A percentile compares a stretch with the other conserved stretches of the same genome.
Conservation (phyloP, 1,140 invertebrate species). For the Drosophila erecta region DNA sequence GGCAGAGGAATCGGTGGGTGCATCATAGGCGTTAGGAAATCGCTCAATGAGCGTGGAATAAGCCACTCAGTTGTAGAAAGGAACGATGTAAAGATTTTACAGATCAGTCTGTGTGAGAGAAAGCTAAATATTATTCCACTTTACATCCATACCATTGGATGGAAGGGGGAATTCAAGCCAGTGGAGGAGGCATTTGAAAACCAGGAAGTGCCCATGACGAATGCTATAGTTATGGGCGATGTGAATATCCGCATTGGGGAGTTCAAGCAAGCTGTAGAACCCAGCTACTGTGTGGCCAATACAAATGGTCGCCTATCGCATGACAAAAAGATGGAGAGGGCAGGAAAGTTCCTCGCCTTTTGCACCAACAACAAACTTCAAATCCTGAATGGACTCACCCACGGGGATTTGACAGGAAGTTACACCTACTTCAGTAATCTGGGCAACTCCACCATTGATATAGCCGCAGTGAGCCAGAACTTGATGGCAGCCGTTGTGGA, state of each 20-base stretch:
- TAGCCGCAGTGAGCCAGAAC: conserved; percentile 12
- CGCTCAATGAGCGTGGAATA: not conserved
- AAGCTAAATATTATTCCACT: conserved; percentile 11
- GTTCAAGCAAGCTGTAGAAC: conserved; percentile 11
- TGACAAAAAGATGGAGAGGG: conserved; percentile 5
- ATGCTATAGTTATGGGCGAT: conserved; percentile 17
- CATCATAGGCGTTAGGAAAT: conserved; percentile 7
- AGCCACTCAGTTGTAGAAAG: not conserved
- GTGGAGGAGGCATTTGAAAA: not conserved
- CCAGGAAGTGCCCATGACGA: not conserved
- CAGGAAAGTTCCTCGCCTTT: conserved; percentile 1
- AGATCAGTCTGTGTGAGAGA: not conserved
- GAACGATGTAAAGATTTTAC: not conserved
- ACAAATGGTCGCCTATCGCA: conserved; percentile 12
- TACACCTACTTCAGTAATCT: conserved; percentile 1
- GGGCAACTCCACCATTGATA: conserved; percentile 22
- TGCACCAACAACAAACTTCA: conserved; percentile 1
- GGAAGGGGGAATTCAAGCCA: conserved; percentile 8
- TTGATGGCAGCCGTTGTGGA: conserved; percentile 4
- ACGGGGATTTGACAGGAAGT: conserved; percentile 1
- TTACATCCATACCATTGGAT: conserved; percentile 5
- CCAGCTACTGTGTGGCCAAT: conserved; percentile 8
- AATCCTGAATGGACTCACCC: conserved; percentile 20
- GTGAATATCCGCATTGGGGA: conserved; percentile 23
- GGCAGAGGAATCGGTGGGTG: conserved; percentile 19